Conservation (phyloP, 1,140 invertebrate genomes). For the Panulirus ornatus region DNA sequence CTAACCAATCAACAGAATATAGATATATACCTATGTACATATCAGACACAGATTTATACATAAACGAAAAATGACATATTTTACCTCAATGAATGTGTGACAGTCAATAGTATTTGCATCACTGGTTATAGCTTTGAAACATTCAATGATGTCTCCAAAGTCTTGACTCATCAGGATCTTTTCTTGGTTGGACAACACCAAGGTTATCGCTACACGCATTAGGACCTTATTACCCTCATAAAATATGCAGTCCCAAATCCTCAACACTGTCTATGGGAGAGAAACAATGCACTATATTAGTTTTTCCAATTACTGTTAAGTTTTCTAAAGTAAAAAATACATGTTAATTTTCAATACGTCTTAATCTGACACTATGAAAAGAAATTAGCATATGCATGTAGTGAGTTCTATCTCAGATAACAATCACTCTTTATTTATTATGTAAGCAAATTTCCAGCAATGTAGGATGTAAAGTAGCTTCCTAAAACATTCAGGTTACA, state of each 20-base stretch:
- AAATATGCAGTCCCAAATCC: conserved; percentile 97
- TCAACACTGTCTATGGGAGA: conserved; percentile 86
- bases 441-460: not conserved
- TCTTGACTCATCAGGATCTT: conserved; percentile 86
- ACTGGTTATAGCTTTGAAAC: conserved; percentile 88
- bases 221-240: conserved; percentile 94
- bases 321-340: no score
- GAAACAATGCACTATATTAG: not conserved
- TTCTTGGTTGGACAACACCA: conserved; percentile 86
- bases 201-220: conserved; percentile 90
- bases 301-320: no score
- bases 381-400: not conserved
- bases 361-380: no score
- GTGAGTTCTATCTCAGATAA: not conserved
- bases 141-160: conserved; percentile 86
- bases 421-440: not conserved
- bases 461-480: not conserved
- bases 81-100: conserved; percentile 91
- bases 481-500: no score
- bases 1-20: no score
- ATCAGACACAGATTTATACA: no score
- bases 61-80: not conserved
- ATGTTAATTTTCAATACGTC: no score
- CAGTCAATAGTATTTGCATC: conserved; percentile 87
- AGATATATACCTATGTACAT: no score